phyloP scores from a whole-genome alignment of 2,888 invertebrate species.

The Germaria angustata region DNA sequence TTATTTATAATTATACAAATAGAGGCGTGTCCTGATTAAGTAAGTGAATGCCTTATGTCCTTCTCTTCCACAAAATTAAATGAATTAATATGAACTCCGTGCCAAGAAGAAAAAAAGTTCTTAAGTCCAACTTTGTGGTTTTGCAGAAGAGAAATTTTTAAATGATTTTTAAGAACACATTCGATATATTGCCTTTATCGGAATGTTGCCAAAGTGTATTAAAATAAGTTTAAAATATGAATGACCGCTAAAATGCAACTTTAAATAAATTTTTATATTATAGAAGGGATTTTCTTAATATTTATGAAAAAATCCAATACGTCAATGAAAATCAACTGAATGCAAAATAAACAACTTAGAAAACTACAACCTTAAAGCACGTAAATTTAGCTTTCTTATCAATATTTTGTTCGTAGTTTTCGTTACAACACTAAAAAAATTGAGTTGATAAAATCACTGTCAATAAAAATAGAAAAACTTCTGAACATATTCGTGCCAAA shows the following conservation, averaged over 20 bases:
- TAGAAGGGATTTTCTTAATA: background rate
- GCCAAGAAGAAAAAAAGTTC: no score
- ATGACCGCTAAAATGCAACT: slow-evolving; percentile 65
- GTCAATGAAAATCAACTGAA: slow-evolving; percentile 34
- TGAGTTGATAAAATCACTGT: slow-evolving; percentile 62
- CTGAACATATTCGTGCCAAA: slow-evolving; percentile 28
- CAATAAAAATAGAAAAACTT: slow-evolving; percentile 53
- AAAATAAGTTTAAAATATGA: slow-evolving; percentile 44
- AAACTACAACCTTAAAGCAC: slow-evolving; percentile 53
- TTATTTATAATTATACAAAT: no score
- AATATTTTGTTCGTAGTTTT: background rate
- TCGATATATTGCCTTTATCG: slow-evolving; percentile 22
- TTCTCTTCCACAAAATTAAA: no score
- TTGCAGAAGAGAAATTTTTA: no score
- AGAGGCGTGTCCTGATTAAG: no score
- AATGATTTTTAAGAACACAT: no score
- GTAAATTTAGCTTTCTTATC: slow-evolving; percentile 32
- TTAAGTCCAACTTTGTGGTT: no score
- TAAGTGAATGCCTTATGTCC: no score
- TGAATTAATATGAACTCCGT: no score
- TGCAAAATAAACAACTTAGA: background rate
- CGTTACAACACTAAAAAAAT: slow-evolving; percentile 57
- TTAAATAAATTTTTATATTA: slow-evolving; percentile 53
- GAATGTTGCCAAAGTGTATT: slow-evolving; percentile 40
- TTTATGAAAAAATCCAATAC: slow-evolving; percentile 20